phyloP scores from a whole-genome alignment of 2,888 invertebrate species.

The Caenorhabditis angaria region DNA sequence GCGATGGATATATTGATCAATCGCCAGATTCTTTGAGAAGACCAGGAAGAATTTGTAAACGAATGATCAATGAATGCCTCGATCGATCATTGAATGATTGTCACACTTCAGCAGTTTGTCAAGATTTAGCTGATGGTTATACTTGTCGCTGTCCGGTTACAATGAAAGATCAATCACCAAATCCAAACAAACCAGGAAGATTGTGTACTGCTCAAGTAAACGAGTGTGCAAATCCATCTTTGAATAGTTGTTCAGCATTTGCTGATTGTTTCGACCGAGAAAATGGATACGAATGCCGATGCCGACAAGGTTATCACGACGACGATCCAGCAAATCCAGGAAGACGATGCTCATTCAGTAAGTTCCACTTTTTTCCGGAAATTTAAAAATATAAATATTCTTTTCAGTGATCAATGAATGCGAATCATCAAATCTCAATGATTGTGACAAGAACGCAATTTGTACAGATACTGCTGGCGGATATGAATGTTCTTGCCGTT shows the following conservation, averaged over 20 bases:
- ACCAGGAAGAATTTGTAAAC: slow-evolving; percentile 69
- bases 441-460: slow-evolving; percentile 68
- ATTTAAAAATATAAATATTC: neutral
- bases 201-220: slow-evolving; percentile 56
- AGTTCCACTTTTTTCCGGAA: too few relatives aligned
- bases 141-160: slow-evolving; percentile 68
- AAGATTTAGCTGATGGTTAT: slow-evolving; percentile 77
- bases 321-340: slow-evolving; percentile 67
- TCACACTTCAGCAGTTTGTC: slow-evolving; percentile 68
- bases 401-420: slow-evolving; percentile 71
- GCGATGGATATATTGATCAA: slow-evolving; percentile 81
- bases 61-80: slow-evolving; percentile 70
- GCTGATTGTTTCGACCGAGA: slow-evolving; percentile 70
- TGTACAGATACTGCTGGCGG: slow-evolving; percentile 70
- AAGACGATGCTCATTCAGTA: slow-evolving; percentile 65
- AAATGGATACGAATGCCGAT: slow-evolving; percentile 67
- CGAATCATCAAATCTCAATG: slow-evolving; percentile 69
- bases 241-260: slow-evolving; percentile 71
- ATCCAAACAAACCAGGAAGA: slow-evolving; percentile 65
- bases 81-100: slow-evolving; percentile 70
- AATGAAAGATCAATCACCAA: slow-evolving; percentile 68
- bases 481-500: slow-evolving; percentile 62
- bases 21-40: slow-evolving; percentile 57
- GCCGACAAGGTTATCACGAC: slow-evolving; percentile 68
- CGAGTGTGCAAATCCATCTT: slow-evolving; percentile 67